These are phyloP conservation scores for Eupithecia inturbata DNA, from an alignment of 2,888 invertebrate species.

Conservation along the genomic window DNA sequence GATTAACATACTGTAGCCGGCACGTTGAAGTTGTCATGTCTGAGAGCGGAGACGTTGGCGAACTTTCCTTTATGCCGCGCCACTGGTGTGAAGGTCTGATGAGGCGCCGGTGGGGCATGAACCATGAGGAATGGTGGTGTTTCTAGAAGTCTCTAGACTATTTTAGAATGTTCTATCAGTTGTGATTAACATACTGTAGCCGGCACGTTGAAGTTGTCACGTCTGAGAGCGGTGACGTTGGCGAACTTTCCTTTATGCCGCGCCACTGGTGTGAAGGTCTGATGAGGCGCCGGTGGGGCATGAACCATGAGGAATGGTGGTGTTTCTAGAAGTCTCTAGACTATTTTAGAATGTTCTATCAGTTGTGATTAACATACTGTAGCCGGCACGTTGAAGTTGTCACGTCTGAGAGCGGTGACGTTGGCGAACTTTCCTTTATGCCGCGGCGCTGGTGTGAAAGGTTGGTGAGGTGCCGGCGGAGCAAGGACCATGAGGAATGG, in stretches of 20 bases:
- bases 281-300: constrained; percentile 95
- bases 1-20: constrained; percentile 61
- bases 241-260: constrained; percentile 87
- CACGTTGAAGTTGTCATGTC: constrained; percentile 88
- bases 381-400: constrained; percentile 86
- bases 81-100: constrained; percentile 94
- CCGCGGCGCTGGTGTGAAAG: constrained; percentile 91
- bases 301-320: constrained; percentile 92
- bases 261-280: constrained; percentile 92
- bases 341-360: not conserved
- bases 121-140: no score
- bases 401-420: constrained; percentile 86
- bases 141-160: not conserved
- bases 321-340: constrained; percentile 41
- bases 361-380: constrained; percentile 49
- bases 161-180: no score
- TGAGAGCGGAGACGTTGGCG: constrained; percentile 84
- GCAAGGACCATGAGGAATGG: constrained; percentile 94
- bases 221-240: constrained; percentile 85
- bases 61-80: constrained; percentile 87
- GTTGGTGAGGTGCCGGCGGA: constrained; percentile 94
- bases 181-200: constrained; percentile 60
- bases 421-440: constrained; percentile 86
- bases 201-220: constrained; percentile 87
- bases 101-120: constrained; percentile 94